These are phyloP conservation scores for Telenomus remus DNA, from an alignment of 1,140 invertebrate species.

Conservation along the genomic window DNA sequence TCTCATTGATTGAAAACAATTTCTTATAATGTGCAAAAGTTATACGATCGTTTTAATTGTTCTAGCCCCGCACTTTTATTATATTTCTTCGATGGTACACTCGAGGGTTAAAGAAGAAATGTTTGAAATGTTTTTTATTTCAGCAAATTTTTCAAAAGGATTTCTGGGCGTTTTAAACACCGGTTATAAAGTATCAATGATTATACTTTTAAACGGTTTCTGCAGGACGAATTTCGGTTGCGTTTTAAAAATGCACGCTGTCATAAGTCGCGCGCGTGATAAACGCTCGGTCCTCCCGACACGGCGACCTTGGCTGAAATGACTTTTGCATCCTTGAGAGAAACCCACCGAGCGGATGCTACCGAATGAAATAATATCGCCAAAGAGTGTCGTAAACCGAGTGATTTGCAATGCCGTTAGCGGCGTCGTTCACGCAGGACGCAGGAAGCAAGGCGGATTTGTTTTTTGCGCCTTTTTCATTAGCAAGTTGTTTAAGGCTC, in stretches of 20 bases:
- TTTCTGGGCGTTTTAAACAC: constrained; percentile 1
- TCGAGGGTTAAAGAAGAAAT: too few relatives aligned
- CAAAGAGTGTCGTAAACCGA: constrained; percentile 51
- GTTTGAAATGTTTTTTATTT: too few relatives aligned
- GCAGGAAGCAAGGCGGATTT: constrained; percentile 52
- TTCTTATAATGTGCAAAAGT: too few relatives aligned
- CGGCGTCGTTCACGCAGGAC: constrained; percentile 40
- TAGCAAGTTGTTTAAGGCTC: constrained; percentile 46
- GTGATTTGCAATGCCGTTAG: constrained; percentile 53
- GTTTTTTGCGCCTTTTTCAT: constrained; percentile 41
- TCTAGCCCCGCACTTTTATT: too few relatives aligned
- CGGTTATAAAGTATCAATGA: too few relatives aligned
- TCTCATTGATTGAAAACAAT: too few relatives aligned
- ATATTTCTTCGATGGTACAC: too few relatives aligned
- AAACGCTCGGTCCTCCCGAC: constrained; percentile 40
- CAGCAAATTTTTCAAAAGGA: too few relatives aligned
- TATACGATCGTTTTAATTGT: too few relatives aligned
- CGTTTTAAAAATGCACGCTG: constrained; percentile 26
- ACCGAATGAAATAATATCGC: constrained; percentile 57
- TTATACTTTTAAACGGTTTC: neutral
- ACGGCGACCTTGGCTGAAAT: constrained; percentile 45
- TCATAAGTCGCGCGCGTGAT: constrained; percentile 28
- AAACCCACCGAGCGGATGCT: constrained; percentile 40
- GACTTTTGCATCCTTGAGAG: constrained; percentile 51
- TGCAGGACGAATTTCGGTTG: neutral